Evolutionary conservation across 1,140 invertebrate species (phyloP).

Genomic region (Musca domestica): DNA sequence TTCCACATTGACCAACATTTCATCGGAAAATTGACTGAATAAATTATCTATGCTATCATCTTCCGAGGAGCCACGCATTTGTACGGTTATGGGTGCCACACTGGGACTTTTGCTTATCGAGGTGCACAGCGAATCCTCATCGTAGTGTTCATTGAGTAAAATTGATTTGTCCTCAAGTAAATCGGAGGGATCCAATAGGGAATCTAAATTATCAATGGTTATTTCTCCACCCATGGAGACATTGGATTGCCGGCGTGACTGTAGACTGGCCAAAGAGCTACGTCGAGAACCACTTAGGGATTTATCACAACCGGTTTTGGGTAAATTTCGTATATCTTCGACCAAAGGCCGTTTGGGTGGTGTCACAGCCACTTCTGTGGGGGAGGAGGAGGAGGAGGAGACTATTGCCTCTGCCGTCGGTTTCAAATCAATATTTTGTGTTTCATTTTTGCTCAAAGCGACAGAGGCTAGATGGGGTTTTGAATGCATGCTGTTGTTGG

Average conservation of each 20-base stretch:
- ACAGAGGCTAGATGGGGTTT: no score
- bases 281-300: conserved; percentile 42
- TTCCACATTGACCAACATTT: conserved; percentile 49
- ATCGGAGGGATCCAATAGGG: background rate
- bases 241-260: conserved; percentile 23
- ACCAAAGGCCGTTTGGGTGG: conserved; percentile 23
- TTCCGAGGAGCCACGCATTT: conserved; percentile 44
- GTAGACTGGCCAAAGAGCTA: conserved; percentile 40
- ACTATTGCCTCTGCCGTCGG: no score
- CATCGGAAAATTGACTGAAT: conserved; percentile 43
- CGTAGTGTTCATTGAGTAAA: background rate
- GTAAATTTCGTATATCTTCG: conserved; percentile 45
- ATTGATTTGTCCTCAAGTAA: background rate
- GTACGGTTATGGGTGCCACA: conserved; percentile 41
- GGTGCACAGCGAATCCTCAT: conserved; percentile 41
- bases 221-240: background rate
- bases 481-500: no score
- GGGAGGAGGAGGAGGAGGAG: no score
- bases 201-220: conserved; percentile 17
- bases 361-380: no score
- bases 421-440: no score
- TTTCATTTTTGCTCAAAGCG: no score
- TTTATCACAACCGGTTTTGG: conserved; percentile 48
- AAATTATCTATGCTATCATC: conserved; percentile 51
- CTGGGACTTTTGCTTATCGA: conserved; percentile 51